phyloP scores from a whole-genome alignment of 2,113 vertebrate species.

The Muscicapa adusta region DNA sequence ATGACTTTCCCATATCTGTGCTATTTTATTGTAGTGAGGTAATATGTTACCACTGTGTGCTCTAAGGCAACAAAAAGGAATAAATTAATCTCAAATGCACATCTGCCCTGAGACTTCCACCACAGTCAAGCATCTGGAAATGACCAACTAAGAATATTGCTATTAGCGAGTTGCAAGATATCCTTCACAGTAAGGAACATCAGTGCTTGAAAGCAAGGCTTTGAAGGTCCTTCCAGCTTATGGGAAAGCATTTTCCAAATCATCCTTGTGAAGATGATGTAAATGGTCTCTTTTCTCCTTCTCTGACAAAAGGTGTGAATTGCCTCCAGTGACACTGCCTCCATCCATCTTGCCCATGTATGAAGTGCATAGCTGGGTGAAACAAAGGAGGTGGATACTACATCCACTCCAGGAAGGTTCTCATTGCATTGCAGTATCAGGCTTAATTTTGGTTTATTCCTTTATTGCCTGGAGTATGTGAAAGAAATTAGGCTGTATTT shows the following conservation, averaged over 20 bases:
- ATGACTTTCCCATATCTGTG: slow-evolving; percentile 54
- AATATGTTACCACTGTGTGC: background rate
- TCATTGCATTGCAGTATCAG: background rate
- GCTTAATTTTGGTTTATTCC: slow-evolving; percentile 33
- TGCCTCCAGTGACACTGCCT: background rate
- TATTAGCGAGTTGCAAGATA: background rate
- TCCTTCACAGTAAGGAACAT: background rate
- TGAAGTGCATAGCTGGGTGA: background rate
- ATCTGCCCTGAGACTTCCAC: background rate
- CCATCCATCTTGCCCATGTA: background rate
- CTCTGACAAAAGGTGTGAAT: background rate
- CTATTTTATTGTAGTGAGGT: background rate
- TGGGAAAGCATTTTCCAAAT: background rate
- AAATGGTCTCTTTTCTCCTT: background rate
- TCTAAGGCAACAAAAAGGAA: background rate
- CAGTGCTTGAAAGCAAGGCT: background rate
- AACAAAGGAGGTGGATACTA: background rate
- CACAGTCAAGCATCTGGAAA: background rate
- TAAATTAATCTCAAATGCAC: slow-evolving; percentile 16
- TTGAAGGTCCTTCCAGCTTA: background rate
- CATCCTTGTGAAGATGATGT: background rate
- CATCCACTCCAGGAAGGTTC: background rate
- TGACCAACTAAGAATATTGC: background rate
- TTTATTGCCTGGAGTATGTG: background rate
- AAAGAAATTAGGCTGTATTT: background rate